phyloP scores from a whole-genome alignment of 2,797 vertebrate species.

The Sarcophilus harrisii region DNA sequence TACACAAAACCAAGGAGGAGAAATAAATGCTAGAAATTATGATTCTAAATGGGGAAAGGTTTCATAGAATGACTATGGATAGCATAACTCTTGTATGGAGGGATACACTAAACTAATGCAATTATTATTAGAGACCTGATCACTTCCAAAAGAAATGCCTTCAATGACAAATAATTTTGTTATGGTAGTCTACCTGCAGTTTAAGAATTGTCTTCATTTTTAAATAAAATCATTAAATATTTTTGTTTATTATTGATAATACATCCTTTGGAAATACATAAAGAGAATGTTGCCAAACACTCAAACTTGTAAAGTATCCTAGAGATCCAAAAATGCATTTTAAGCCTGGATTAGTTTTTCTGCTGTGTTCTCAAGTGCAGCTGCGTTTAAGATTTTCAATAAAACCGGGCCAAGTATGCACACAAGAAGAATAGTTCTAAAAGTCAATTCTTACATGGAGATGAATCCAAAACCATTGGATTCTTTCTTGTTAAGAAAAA shows the following conservation, averaged over 20 bases:
- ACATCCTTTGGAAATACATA: too few relatives aligned
- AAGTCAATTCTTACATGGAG: background rate
- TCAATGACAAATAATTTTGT: background rate
- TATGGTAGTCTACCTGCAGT: background rate
- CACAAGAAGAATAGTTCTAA: background rate
- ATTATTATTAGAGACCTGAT: background rate
- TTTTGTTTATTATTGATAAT: background rate
- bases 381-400: background rate
- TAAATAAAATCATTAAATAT: background rate
- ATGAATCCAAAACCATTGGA: background rate
- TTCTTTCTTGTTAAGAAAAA: background rate
- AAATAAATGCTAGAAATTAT: background rate
- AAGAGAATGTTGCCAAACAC: background rate
- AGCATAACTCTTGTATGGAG: conserved; percentile 5
- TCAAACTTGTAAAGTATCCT: background rate
- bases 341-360: background rate
- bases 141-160: background rate
- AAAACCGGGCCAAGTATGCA: background rate
- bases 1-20: background rate
- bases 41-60: background rate
- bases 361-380: background rate
- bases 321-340: background rate
- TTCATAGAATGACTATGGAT: background rate
- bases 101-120: background rate
- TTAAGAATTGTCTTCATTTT: background rate